Base-by-base conservation (phyloP, 1,140 invertebrate genomes). In the Thrips palmi region DNA sequence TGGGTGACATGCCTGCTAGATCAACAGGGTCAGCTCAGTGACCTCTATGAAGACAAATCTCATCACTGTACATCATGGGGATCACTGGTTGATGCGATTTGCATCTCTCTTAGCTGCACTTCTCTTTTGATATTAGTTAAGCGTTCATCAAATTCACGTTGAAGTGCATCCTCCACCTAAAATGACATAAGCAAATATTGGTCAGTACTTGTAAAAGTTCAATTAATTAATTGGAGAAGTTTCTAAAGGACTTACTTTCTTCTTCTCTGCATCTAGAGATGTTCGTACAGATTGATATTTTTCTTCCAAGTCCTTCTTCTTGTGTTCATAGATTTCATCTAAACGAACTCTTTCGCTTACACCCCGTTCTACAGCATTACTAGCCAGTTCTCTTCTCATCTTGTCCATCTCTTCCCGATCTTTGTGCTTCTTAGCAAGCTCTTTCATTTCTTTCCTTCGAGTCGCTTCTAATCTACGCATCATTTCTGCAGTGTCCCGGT, bases 351-450 rank as follows among this genome's bases (percentile, higher is more conserved):
- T 70, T 58, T 87, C 83, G 18, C 74, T 70, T 23, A 87, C 82
- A 20, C 81, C 83, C 41, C 77, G 74, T 47, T 81, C 77, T 27
- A 87, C 81, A 2, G 83, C 75, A 29, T 71, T 68, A 41, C 70
- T 71, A 12, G 66, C 68, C 2, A 80, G 72, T 57, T 82, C 78
- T 21, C 77, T 58, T 49, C 81, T 81, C 54, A 79, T 74, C 46
- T 74, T 68, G 42, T 76, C 77, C 43, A 93, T 65, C 56, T 93
- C 89, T 48, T 89, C 85, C 52, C 88, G 81, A 52, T 94, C 88
- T 48, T 70, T 75, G 50, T 84, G 78, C 41, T 73, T 72, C 47
- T 82, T 81, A 11, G 74, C 68, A 33, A 87, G 58, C 21, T 66
- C 69, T 54, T 88, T 88, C 27, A 91, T 82, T 53, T 93, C 85